Evolutionary conservation across 92 coral and sea anemone genomes (phyloP).

Genomic region (Paramuricea clavata): DNA sequence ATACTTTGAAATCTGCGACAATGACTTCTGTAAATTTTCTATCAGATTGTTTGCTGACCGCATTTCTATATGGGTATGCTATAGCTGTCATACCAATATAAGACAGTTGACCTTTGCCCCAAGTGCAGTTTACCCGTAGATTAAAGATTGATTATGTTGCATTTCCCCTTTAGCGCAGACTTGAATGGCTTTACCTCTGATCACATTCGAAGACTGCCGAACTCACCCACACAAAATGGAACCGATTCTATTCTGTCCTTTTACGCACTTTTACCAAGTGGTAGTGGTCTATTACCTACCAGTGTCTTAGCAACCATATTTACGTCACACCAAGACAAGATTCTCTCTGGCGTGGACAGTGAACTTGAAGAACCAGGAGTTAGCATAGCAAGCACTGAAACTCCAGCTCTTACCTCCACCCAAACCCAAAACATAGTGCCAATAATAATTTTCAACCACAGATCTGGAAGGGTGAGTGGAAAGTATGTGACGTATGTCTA

Average conservation of each 20-base stretch:
- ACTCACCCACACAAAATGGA: neutral
- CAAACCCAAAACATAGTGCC: neutral
- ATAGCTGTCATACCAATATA: no score
- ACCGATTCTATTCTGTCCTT: neutral
- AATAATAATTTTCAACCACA: neutral
- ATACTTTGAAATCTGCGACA: no score
- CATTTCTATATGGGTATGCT: no score
- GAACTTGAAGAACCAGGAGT: neutral
- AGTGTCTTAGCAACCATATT: slow-evolving; percentile 12
- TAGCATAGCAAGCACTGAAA: neutral
- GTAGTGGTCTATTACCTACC: neutral
- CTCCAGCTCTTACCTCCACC: neutral
- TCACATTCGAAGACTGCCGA: neutral
- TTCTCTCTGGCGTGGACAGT: slow-evolving; percentile 21
- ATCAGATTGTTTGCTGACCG: no score
- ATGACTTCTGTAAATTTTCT: no score
- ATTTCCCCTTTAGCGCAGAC: neutral
- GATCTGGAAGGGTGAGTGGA: neutral
- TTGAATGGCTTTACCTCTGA: neutral
- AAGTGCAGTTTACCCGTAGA: no score
- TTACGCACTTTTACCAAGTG: slow-evolving; percentile 23
- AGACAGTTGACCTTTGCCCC: no score
- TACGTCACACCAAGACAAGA: neutral
- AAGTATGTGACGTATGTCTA: no score
- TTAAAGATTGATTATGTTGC: no score